Conservation (phyloP, 2,113 vertebrate genomes). For the Steatornis caripensis region DNA sequence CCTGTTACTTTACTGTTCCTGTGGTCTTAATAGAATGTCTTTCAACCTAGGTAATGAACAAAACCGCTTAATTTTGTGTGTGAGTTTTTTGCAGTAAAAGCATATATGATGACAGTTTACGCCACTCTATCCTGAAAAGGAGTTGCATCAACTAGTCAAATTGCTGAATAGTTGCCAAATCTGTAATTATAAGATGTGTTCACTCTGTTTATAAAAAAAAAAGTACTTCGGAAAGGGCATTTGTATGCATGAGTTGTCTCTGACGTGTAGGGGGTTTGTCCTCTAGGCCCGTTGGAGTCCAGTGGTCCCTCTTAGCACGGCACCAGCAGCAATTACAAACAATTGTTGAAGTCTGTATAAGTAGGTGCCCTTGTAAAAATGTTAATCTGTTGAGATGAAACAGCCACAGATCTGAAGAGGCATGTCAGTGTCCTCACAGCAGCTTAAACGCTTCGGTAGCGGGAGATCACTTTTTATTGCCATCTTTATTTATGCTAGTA, state of each 20-base stretch:
- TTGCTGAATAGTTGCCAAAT: background rate
- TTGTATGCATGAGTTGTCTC: background rate
- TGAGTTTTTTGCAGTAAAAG: background rate
- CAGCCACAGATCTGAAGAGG: background rate
- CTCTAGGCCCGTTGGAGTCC: background rate
- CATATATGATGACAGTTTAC: background rate
- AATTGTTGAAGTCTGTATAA: background rate
- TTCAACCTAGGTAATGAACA: background rate
- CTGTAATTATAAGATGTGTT: background rate
- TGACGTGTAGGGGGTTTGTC: background rate
- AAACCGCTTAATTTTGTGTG: background rate
- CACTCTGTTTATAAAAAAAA: background rate
- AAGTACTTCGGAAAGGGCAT: background rate
- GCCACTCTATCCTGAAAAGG: background rate
- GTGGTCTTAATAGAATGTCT: background rate
- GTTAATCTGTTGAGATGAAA: background rate
- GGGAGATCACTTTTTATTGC: background rate
- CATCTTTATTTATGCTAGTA: background rate
- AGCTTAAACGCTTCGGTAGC: background rate
- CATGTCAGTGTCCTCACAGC: background rate
- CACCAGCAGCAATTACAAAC: background rate
- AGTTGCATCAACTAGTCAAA: background rate
- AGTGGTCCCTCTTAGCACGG: background rate
- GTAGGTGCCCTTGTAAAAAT: background rate
- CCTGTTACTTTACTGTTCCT: background rate